Conservation (phyloP, 1,140 invertebrate genomes). For the Melanaphis sacchari region DNA sequence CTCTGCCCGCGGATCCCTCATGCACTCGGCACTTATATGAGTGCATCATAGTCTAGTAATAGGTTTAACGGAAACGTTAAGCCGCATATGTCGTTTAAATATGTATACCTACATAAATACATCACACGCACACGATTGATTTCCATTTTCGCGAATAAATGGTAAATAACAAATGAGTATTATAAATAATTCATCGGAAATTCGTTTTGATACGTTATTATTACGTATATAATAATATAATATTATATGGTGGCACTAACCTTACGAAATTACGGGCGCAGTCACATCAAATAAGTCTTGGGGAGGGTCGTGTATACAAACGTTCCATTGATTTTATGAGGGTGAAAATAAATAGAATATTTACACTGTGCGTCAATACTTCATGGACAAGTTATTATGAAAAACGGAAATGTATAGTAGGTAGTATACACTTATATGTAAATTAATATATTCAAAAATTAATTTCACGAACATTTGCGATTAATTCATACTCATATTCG, state of each 20-base stretch:
- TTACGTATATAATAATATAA: not conserved
- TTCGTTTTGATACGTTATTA: not conserved
- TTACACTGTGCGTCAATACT: not conserved
- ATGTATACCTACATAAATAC: not conserved
- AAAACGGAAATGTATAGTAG: not conserved
- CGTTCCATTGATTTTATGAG: not conserved
- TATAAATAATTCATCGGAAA: not conserved
- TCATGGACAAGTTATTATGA: not conserved
- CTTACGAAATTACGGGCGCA: not conserved
- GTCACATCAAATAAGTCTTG: not conserved
- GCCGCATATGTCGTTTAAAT: not conserved
- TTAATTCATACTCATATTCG: not conserved
- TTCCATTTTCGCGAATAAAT: not conserved
- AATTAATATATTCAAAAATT: not conserved
- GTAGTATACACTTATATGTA: not conserved
- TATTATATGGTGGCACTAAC: not conserved
- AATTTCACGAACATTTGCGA: not conserved
- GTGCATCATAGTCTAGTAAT: not conserved
- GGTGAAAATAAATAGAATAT: not conserved
- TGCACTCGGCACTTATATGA: not conserved
- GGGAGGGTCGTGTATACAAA: slow-evolving; percentile 22
- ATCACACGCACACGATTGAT: not conserved
- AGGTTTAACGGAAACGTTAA: not conserved
- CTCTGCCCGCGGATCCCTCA: too few relatives aligned
- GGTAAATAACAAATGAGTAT: not conserved